Evolutionary conservation across 2,113 vertebrate genomes (phyloP).

Genomic region (Balaeniceps rex): DNA sequence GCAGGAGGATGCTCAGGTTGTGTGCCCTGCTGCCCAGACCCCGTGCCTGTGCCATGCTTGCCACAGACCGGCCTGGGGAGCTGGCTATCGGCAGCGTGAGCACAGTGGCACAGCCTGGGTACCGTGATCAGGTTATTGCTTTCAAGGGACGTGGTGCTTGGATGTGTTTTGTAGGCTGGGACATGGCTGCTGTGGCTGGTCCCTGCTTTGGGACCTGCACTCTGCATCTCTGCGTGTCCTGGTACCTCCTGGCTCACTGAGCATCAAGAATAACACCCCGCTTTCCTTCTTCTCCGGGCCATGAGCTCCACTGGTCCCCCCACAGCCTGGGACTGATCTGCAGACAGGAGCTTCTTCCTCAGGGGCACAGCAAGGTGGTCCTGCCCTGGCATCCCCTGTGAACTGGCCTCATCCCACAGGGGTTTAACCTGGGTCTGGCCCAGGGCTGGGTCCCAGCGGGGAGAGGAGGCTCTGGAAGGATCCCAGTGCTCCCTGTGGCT

Average conservation of each 20-base stretch:
- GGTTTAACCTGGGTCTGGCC: background rate
- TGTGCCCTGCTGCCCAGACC: fast-evolving
- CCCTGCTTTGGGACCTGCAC: background rate
- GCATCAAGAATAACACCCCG: fast-evolving
- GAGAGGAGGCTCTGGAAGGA: background rate
- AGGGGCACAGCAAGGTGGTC: background rate
- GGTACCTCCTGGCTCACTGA: background rate
- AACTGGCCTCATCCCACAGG: background rate
- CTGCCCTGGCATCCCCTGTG: background rate
- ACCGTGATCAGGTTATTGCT: background rate
- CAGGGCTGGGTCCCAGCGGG: fast-evolving
- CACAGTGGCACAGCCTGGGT: background rate
- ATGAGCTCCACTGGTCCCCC: background rate
- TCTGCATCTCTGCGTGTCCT: background rate
- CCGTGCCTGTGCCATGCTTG: fast-evolving
- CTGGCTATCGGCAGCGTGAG: fast-evolving
- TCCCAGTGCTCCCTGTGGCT: background rate
- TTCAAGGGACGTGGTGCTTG: background rate
- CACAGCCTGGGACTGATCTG: background rate
- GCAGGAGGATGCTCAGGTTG: background rate
- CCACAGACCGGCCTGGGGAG: background rate
- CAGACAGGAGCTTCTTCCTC: background rate
- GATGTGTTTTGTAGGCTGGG: background rate
- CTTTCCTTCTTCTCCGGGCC: background rate
- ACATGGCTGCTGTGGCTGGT: background rate